Evolutionary conservation across 2,797 vertebrate species (phyloP).

Genomic region (Liparis tanakae): DNA sequence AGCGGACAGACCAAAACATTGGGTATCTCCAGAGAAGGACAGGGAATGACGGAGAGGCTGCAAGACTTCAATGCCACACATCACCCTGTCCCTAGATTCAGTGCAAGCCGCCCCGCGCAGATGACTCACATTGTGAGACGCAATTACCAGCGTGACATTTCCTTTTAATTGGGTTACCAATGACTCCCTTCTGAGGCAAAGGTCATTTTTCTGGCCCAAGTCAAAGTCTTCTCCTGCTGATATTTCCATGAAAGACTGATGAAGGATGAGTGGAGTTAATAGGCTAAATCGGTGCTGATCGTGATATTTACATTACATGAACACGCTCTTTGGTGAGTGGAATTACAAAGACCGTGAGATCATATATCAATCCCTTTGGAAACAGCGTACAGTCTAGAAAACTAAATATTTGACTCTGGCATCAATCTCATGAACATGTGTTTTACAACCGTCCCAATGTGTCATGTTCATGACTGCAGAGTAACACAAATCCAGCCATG

Average conservation of each 20-base stretch:
- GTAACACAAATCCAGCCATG: slow-evolving; percentile 1
- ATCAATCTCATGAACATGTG: slow-evolving; percentile 1
- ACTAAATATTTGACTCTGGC: background rate
- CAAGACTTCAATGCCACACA: slow-evolving; percentile 66
- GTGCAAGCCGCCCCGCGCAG: slow-evolving; percentile 47
- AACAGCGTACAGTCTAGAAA: slow-evolving; percentile 8
- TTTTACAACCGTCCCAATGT: background rate
- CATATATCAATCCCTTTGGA: slow-evolving; percentile 9
- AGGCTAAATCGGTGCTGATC: slow-evolving; percentile 26
- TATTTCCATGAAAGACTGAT: slow-evolving; percentile 62
- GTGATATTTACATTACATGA: slow-evolving; percentile 64
- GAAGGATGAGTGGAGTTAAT: slow-evolving; percentile 50
- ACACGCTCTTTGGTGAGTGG: slow-evolving; percentile 46
- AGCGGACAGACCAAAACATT: slow-evolving; percentile 13
- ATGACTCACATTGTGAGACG: slow-evolving; percentile 78
- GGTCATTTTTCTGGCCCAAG: slow-evolving; percentile 80
- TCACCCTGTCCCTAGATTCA: slow-evolving; percentile 46
- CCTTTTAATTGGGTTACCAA: slow-evolving; percentile 85
- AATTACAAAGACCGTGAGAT: slow-evolving; percentile 38
- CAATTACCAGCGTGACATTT: slow-evolving; percentile 87
- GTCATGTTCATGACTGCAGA: background rate
- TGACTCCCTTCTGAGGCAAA: slow-evolving; percentile 83
- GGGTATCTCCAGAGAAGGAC: slow-evolving; percentile 15
- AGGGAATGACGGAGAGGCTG: slow-evolving; percentile 2
- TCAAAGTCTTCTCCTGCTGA: slow-evolving; percentile 64